These are phyloP conservation scores for Cactoblastis cactorum DNA, from an alignment of 2,888 invertebrate genomes.

Conservation along the genomic window DNA sequence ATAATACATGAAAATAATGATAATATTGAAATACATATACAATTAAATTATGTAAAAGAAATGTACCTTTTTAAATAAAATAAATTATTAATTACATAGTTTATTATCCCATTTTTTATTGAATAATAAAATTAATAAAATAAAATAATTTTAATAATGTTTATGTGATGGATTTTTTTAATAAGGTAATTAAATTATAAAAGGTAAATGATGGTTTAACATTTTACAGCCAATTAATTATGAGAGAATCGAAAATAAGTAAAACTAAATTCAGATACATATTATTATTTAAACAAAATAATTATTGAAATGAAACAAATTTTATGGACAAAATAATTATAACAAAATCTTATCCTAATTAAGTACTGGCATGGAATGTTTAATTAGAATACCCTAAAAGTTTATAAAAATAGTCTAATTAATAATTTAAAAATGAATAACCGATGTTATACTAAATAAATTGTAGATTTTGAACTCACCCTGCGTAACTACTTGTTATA, in stretches of 20 bases:
- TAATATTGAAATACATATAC: neutral
- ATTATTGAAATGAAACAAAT: neutral
- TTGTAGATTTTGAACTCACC: constrained; percentile 1
- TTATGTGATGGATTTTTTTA: too few relatives aligned
- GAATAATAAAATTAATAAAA: neutral
- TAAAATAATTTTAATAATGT: too few relatives aligned
- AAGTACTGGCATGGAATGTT: constrained; percentile 66
- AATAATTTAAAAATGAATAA: neutral
- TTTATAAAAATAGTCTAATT: neutral
- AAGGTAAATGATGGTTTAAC: too few relatives aligned
- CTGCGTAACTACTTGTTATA: constrained; percentile 10
- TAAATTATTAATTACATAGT: neutral
- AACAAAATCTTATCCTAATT: constrained; percentile 29
- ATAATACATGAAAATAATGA: neutral
- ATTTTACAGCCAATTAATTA: neutral
- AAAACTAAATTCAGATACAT: neutral
- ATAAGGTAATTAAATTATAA: too few relatives aligned
- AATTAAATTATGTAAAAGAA: neutral
- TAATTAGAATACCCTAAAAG: constrained; percentile 14
- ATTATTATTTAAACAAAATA: too few relatives aligned
- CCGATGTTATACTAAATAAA: neutral
- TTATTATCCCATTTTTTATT: neutral
- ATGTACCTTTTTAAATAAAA: neutral
- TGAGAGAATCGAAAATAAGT: neutral
- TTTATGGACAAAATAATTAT: neutral